phyloP scores from a whole-genome alignment of 2,888 invertebrate species.

The Latrodectus hesperus region DNA sequence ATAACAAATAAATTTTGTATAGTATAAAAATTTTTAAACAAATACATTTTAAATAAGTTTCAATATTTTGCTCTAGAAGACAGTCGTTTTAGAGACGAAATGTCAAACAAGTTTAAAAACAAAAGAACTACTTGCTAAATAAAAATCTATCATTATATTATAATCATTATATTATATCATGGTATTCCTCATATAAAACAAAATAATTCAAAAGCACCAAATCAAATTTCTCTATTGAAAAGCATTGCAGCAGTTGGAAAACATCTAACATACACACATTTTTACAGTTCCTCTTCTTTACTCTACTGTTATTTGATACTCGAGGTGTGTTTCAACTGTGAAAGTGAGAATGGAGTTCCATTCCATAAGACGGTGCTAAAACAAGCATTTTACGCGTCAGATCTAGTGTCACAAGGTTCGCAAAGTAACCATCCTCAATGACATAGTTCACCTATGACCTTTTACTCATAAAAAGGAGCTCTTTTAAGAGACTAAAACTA shows the following conservation, averaged over 20 bases:
- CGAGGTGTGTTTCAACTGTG: not conserved
- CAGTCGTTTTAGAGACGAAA: too few species aligned
- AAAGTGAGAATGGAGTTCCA: not conserved
- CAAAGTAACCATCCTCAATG: not conserved
- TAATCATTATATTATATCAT: too few species aligned
- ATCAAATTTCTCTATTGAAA: not conserved
- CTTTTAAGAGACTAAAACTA: slow-evolving; percentile 34
- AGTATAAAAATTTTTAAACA: too few species aligned
- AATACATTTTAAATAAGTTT: too few species aligned
- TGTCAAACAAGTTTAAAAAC: too few species aligned
- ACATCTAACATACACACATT: slow-evolving; percentile 1
- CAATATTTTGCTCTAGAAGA: too few species aligned
- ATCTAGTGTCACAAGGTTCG: not conserved
- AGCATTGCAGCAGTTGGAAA: not conserved
- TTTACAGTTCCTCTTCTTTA: not conserved
- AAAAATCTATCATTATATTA: too few species aligned
- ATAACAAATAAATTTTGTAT: too few species aligned
- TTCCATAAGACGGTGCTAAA: not conserved
- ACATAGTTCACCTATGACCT: slow-evolving; percentile 9
- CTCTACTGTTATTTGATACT: not conserved
- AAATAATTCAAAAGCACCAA: too few species aligned
- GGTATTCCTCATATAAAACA: too few species aligned
- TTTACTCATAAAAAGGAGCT: slow-evolving; percentile 27
- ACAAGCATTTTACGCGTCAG: not conserved
- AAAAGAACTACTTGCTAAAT: too few species aligned